Evolutionary conservation across 2,888 invertebrate genomes (phyloP).

Genomic region (Furcula furcula): DNA sequence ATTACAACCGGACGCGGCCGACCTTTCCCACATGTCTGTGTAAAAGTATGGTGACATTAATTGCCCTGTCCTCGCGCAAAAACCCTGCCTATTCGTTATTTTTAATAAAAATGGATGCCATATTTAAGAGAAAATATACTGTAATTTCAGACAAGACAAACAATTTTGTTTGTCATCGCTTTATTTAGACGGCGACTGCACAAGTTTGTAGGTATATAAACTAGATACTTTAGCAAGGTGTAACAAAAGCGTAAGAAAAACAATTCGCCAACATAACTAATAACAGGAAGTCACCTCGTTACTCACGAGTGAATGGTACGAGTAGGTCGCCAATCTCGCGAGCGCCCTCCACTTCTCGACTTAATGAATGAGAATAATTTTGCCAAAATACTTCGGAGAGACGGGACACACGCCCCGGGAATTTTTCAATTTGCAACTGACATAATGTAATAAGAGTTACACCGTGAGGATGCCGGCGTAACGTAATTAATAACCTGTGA

Average conservation of each 20-base stretch:
- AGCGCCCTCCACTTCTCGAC: slow-evolving; percentile 73
- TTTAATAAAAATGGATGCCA: slow-evolving; percentile 21
- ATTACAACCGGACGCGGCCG: slow-evolving; percentile 48
- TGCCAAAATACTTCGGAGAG: slow-evolving; percentile 79
- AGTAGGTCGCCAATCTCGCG: slow-evolving; percentile 75
- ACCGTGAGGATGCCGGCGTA: slow-evolving; percentile 74
- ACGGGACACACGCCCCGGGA: slow-evolving; percentile 80
- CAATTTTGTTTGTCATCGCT: slow-evolving; percentile 14
- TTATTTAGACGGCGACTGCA: slow-evolving; percentile 34
- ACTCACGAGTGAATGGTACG: slow-evolving; percentile 77
- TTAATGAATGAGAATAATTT: slow-evolving; percentile 82
- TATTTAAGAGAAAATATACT: slow-evolving; percentile 9
- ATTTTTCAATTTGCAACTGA: slow-evolving; percentile 82
- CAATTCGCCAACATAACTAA: slow-evolving; percentile 77
- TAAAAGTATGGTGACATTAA: slow-evolving; percentile 27
- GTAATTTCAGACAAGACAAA: slow-evolving; percentile 12
- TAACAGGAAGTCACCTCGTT: slow-evolving; percentile 79
- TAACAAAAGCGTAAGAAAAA: slow-evolving; percentile 65
- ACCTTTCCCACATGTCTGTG: slow-evolving; percentile 31
- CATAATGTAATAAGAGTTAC: slow-evolving; percentile 81
- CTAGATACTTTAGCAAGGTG: slow-evolving; percentile 40
- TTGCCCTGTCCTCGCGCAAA: slow-evolving; percentile 10
- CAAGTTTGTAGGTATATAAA: slow-evolving; percentile 44
- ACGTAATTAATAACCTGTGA: slow-evolving; percentile 80
- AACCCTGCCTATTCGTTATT: slow-evolving; percentile 14